These are phyloP conservation scores for Oreochromis niloticus DNA, from an alignment of 2,113 vertebrate genomes.

Conservation along the genomic window DNA sequence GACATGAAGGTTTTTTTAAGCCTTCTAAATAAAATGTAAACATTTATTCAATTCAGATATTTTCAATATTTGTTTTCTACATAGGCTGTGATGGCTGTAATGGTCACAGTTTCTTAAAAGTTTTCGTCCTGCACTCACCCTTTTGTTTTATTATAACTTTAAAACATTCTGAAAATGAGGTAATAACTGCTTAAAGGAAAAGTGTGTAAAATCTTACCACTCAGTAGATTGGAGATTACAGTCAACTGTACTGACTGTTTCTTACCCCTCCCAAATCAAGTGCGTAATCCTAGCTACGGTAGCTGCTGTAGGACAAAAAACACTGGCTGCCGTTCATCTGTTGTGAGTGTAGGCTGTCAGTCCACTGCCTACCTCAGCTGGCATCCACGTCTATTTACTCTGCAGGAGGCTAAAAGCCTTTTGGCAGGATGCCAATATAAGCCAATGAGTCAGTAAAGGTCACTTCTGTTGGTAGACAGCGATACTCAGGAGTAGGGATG, in stretches of 20 bases:
- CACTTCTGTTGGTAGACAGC: background rate
- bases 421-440: too few relatives aligned
- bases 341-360: background rate
- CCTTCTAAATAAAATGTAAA: background rate
- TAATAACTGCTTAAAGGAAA: background rate
- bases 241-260: background rate
- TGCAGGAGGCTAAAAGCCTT: too few relatives aligned
- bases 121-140: fast-evolving
- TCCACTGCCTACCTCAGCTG: background rate
- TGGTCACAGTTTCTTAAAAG: background rate
- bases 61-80: background rate
- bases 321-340: background rate
- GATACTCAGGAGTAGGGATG: too few relatives aligned
- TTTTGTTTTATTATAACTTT: background rate
- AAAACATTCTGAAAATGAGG: background rate
- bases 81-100: background rate
- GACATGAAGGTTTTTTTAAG: background rate
- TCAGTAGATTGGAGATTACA: fast-evolving
- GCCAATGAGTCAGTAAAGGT: too few relatives aligned
- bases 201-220: background rate
- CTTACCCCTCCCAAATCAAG: background rate
- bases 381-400: background rate
- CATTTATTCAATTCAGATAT: background rate
- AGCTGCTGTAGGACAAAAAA: background rate
- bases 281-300: background rate